Percentiles rank a stretch among this genome's conserved stretches.
These are phyloP conservation scores for Apamea sordens DNA, from an alignment of 2,888 invertebrate genomes.

Conservation along the genomic window DNA sequence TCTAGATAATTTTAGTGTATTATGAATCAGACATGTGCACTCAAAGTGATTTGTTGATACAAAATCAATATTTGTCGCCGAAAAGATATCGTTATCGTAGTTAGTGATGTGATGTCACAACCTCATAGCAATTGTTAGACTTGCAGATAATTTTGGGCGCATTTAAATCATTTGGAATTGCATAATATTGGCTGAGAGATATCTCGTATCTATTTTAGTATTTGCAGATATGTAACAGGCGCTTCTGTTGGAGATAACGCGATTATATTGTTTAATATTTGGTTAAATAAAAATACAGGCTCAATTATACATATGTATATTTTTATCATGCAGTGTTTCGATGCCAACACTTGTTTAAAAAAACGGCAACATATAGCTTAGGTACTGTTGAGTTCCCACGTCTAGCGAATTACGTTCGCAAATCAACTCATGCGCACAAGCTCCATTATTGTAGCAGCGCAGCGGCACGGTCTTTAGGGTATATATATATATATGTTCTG, in stretches of 20 bases:
- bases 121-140: slow-evolving; percentile 21
- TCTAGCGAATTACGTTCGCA: slow-evolving; percentile 22
- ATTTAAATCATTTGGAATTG: slow-evolving; percentile 45
- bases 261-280: slow-evolving; percentile 32
- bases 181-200: slow-evolving; percentile 51
- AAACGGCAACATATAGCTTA: not conserved
- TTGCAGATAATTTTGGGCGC: slow-evolving; percentile 39
- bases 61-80: slow-evolving; percentile 61
- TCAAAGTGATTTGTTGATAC: slow-evolving; percentile 66
- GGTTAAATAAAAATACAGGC: not conserved
- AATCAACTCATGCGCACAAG: slow-evolving; percentile 32
- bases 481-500: no score
- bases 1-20: slow-evolving; percentile 65
- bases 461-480: not conserved
- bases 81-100: slow-evolving; percentile 55
- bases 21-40: slow-evolving; percentile 62
- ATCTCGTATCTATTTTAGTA: slow-evolving; percentile 9
- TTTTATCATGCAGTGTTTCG: not conserved
- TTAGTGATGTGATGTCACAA: slow-evolving; percentile 47
- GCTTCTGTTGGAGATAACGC: slow-evolving; percentile 17
- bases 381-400: slow-evolving; percentile 17
- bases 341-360: not conserved
- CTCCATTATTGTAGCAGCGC: slow-evolving; percentile 13
- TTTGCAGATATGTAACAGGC: slow-evolving; percentile 33
- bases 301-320: not conserved